Conservation (phyloP, 2,113 vertebrate species). For the Ploceus nigricollis region DNA sequence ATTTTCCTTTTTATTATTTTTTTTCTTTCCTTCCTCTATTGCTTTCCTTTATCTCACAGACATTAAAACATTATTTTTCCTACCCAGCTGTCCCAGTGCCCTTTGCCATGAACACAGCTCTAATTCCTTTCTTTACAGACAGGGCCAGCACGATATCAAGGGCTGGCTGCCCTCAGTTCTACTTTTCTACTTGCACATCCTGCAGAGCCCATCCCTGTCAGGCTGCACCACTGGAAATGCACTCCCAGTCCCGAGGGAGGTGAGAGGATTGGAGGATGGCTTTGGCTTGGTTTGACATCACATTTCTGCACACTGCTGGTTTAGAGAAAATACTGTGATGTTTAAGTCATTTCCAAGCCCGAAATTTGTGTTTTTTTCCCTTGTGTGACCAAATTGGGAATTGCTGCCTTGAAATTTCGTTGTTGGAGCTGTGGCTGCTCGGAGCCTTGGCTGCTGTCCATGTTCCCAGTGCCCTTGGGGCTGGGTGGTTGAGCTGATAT, state of each 20-base stretch:
- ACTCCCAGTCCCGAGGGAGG: fast-evolving
- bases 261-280: background rate
- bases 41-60: background rate
- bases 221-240: fast-evolving
- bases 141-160: fast-evolving
- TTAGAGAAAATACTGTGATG: background rate
- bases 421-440: background rate
- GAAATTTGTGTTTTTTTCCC: background rate
- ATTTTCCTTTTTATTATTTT: background rate
- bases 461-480: background rate
- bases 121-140: background rate
- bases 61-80: background rate
- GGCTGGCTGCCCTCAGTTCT: background rate
- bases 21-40: background rate
- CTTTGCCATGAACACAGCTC: background rate
- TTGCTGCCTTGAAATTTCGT: background rate
- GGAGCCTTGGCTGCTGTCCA: background rate
- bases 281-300: background rate
- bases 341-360: background rate
- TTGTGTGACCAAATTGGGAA: background rate
- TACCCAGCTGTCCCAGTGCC: background rate
- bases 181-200: fast-evolving
- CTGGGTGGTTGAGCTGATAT: background rate
- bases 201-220: fast-evolving
- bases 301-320: fast-evolving